Conservation (phyloP, 2,888 invertebrate species). For the Tachina grossa region DNA sequence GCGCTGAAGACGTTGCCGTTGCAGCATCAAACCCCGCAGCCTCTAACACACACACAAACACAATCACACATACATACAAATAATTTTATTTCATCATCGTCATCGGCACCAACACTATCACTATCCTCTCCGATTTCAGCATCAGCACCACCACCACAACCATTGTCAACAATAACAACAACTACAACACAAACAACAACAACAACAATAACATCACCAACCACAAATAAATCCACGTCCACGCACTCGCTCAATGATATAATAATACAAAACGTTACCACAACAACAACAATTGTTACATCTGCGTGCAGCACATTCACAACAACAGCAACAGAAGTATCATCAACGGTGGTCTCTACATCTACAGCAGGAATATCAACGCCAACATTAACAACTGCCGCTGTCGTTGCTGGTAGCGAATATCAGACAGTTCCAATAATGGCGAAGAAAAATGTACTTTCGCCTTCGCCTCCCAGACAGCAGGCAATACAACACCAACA, state of each 20-base stretch:
- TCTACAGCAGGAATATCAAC: constrained; percentile 41
- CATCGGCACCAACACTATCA: constrained; percentile 62
- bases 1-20: constrained; percentile 72
- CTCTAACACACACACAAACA: constrained; percentile 66
- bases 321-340: constrained; percentile 66
- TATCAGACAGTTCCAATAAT: constrained; percentile 48
- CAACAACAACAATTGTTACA: constrained; percentile 71
- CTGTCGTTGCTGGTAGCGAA: constrained; percentile 53
- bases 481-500: constrained; percentile 63
- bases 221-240: constrained; percentile 64
- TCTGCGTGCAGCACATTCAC: constrained; percentile 67
- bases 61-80: constrained; percentile 56
- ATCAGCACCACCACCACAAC: neutral
- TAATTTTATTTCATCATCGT: constrained; percentile 63
- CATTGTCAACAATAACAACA: constrained; percentile 63
- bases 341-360: constrained; percentile 66
- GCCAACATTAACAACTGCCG: constrained; percentile 63
- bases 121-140: too few relatives aligned
- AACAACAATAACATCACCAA: constrained; percentile 63
- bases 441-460: constrained; percentile 55
- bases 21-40: constrained; percentile 73
- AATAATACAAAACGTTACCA: constrained; percentile 54
- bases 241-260: constrained; percentile 60
- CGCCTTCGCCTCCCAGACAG: constrained; percentile 65
- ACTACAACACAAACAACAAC: constrained; percentile 66